These are phyloP conservation scores for Drosophila flavopinicola DNA, from an alignment of 2,888 invertebrate genomes.

Conservation along the genomic window DNA sequence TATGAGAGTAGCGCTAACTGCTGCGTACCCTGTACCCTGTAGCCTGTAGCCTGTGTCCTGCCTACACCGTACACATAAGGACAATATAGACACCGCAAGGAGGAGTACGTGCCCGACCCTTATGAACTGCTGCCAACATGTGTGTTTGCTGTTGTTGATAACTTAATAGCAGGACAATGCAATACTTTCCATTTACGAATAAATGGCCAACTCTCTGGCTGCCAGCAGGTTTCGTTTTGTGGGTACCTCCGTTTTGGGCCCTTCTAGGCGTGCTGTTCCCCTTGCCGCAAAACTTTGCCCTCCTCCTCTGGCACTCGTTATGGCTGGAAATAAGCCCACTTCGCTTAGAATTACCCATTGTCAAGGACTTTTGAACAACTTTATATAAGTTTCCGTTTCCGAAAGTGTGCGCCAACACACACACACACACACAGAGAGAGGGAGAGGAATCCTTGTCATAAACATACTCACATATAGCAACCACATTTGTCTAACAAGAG, in stretches of 20 bases:
- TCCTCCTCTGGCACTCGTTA: too few relatives aligned
- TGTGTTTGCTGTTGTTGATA: slow-evolving; percentile 69
- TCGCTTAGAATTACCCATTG: slow-evolving; percentile 65
- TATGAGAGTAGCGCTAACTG: too few relatives aligned
- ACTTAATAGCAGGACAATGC: slow-evolving; percentile 71
- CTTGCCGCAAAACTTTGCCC: too few relatives aligned
- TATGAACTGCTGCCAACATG: slow-evolving; percentile 37
- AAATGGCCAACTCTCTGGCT: slow-evolving; percentile 44
- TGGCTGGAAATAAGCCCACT: slow-evolving; percentile 51
- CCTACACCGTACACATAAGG: background rate
- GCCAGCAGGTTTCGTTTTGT: too few relatives aligned
- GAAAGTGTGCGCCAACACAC: slow-evolving; percentile 23
- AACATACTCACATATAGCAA: background rate
- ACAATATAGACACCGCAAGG: slow-evolving; percentile 28
- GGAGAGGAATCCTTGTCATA: too few relatives aligned
- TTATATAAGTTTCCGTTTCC: slow-evolving; percentile 56
- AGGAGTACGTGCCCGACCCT: slow-evolving; percentile 43
- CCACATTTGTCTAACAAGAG: background rate
- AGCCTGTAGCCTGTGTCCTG: too few relatives aligned
- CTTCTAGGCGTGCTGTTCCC: slow-evolving; percentile 2
- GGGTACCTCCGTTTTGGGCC: slow-evolving; percentile 5
- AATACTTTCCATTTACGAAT: slow-evolving; percentile 58
- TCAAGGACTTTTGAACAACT: slow-evolving; percentile 70
- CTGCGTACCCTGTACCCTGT: too few relatives aligned
- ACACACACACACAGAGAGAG: slow-evolving; percentile 4